Base-by-base conservation (phyloP, 2,888 invertebrate genomes). In the Volucella inanis region DNA sequence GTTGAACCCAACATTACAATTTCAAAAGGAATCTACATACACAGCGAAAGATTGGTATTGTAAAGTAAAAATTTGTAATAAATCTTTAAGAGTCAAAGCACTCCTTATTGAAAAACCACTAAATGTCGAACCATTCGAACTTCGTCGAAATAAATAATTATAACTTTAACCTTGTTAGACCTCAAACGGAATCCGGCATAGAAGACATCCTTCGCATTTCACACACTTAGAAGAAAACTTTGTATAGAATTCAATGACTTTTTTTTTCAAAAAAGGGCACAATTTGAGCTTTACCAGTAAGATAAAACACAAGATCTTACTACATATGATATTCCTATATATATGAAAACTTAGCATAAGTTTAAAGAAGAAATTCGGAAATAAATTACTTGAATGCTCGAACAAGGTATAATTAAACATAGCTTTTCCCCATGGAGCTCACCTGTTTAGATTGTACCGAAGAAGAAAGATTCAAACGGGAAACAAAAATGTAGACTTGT, bases 21-120 rank as follows among this genome's bases (percentile, higher is more conserved):
- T 41, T 57, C 80, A 8, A 55, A 76, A 80, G 83, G 74, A 38
- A 14, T 71, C 12, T 84, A 84, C 61, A 64, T n/a, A n/a, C n/a
- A n/a, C n/a, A 10, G 61, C 78, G 1, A 38, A 77, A 45, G 59
- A 85, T 11, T 81, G 81, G 87, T 75, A 72, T 39, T 77, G 71
- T 55, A 47, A 55, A 4, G 64, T 84, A 9, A 54, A 74, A 67
- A 67, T 87, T 11, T 65, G 6, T 10, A 87, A 77, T 12, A 62
- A 50, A 18, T 77, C 62, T 10, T n/a, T 62, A 22, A 9, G 38
- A 2, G 39, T 81, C 3, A 47, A 77, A 72, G 15, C 52, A 2
- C 39, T 79, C 38, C 50, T 74, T n/a, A 54, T 84, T 0, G 84
- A 84, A 54, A 68, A 64, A 57, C 79, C 79, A n/a, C 39, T 75